A percentile compares a stretch with the other conserved stretches of the same genome.
phyloP scores from a whole-genome alignment of 2,113 vertebrate species.

The Corythornis madagascariensis region DNA sequence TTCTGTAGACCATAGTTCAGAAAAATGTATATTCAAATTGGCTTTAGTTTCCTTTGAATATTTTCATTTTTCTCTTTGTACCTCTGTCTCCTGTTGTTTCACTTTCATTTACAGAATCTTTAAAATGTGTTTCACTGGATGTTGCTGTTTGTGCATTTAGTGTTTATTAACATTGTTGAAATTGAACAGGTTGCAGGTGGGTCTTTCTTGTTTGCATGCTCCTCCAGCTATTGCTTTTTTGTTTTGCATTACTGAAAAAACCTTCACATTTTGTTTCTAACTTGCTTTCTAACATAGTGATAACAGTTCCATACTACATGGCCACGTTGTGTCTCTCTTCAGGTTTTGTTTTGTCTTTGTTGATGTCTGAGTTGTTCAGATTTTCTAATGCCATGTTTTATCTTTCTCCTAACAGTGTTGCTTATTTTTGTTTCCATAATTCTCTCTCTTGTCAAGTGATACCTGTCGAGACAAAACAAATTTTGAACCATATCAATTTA shows the following conservation, averaged over 20 bases:
- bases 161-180: not conserved
- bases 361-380: not conserved
- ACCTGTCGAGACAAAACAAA: not conserved
- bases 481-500: not conserved
- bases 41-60: not conserved
- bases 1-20: not conserved
- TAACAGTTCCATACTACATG: not conserved
- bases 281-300: not conserved
- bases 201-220: not conserved
- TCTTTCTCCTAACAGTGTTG: not conserved
- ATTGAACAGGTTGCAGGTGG: not conserved
- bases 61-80: not conserved
- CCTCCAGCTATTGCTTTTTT: not conserved
- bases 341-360: not conserved
- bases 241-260: not conserved
- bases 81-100: not conserved
- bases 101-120: not conserved
- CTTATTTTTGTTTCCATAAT: not conserved
- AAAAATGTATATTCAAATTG: not conserved
- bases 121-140: not conserved
- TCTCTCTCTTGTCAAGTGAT: not conserved
- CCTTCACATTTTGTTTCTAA: not conserved
- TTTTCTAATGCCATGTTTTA: not conserved
- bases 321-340: not conserved
- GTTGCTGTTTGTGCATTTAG: accelerated